Evolutionary conservation across 1,140 invertebrate species (phyloP).

Genomic region (Drosophila oshimai): DNA sequence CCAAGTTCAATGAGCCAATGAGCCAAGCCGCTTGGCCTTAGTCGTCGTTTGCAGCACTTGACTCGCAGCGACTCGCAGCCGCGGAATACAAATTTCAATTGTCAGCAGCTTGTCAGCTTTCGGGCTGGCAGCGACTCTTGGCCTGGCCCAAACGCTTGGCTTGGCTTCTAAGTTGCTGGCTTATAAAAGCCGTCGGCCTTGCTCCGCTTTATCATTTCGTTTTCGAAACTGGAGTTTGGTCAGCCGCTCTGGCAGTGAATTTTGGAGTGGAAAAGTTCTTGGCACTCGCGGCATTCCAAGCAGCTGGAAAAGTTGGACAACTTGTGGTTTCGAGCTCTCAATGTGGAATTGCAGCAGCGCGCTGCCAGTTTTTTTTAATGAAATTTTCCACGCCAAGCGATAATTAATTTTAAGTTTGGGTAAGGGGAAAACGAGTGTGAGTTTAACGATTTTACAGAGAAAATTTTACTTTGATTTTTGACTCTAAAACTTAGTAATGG

Average conservation of each 20-base stretch:
- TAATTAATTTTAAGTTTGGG: conserved; percentile 1
- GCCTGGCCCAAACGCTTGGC: conserved; percentile 11
- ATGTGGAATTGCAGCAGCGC: neutral
- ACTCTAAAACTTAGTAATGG: no score
- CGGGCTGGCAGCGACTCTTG: conserved; percentile 17
- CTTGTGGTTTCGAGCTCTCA: neutral
- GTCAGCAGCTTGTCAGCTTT: conserved; percentile 31
- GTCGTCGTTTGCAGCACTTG: conserved; percentile 32
- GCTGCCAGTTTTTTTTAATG: conserved; percentile 29
- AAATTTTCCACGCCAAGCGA: conserved; percentile 20
- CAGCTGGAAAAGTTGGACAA: conserved; percentile 11
- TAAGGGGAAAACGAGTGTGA: neutral
- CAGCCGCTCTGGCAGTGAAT: conserved; percentile 23
- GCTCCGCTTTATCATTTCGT: conserved; percentile 55
- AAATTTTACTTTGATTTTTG: no score
- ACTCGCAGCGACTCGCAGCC: conserved; percentile 8
- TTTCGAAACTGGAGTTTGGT: conserved; percentile 27
- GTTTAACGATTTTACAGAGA: neutral
- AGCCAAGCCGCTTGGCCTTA: conserved; percentile 47
- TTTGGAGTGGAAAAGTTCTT: conserved; percentile 37
- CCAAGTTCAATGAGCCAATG: conserved; percentile 72
- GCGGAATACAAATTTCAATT: conserved; percentile 61
- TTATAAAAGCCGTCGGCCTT: conserved; percentile 64
- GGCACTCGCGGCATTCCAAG: neutral
- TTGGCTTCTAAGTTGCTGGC: conserved; percentile 12